These are phyloP conservation scores for Halcyon chelicuti DNA, from an alignment of 2,797 vertebrate species.

Conservation along the genomic window DNA sequence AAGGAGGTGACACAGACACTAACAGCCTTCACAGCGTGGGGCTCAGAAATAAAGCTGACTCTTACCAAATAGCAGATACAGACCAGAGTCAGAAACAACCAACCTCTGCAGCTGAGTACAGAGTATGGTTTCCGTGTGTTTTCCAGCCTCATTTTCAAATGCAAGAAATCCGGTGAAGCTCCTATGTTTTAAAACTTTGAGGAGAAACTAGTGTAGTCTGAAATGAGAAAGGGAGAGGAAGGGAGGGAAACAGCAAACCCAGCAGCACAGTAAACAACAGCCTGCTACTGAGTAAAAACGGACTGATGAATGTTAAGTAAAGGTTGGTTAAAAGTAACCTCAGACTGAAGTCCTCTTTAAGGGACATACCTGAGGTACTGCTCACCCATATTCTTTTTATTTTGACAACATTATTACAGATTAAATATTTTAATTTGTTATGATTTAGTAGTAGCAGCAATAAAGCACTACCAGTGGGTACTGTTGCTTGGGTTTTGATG, in stretches of 20 bases:
- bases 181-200: background rate
- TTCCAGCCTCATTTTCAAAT: background rate
- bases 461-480: background rate
- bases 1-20: background rate
- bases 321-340: background rate
- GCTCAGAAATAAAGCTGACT: background rate
- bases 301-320: background rate
- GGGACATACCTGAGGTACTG: background rate
- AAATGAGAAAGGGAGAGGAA: background rate
- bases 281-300: background rate
- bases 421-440: background rate
- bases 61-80: fast-evolving
- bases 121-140: background rate
- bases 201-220: background rate
- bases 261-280: background rate
- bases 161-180: background rate
- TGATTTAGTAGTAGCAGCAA: background rate
- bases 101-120: background rate
- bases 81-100: background rate
- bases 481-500: background rate
- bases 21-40: background rate
- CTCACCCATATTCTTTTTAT: background rate
- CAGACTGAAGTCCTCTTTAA: background rate
- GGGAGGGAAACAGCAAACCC: background rate
- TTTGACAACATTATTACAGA: background rate